A percentile compares a stretch with the other conserved stretches of the same genome.
Conservation (phyloP, 2,113 vertebrate genomes). For the Agapornis roseicollis region DNA sequence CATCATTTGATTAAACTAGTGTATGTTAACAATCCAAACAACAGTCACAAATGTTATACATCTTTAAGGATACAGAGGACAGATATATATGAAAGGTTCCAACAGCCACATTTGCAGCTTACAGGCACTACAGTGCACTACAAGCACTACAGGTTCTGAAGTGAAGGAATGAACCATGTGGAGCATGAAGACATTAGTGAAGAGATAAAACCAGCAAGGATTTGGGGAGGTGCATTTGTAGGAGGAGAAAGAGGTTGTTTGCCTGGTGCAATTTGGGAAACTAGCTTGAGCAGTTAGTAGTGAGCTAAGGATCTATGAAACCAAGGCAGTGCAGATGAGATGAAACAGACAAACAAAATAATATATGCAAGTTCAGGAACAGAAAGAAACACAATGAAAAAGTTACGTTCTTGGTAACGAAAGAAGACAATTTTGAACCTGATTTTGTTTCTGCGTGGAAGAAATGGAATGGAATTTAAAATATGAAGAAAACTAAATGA, state of each 20-base stretch:
- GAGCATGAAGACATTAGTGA: background rate
- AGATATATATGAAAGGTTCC: background rate
- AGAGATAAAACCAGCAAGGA: rapidly evolving
- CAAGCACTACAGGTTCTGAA: background rate
- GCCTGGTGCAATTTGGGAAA: background rate
- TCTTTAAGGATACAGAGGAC: background rate
- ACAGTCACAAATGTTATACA: background rate
- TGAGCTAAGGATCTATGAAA: background rate
- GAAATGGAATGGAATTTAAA: background rate
- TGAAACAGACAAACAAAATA: background rate
- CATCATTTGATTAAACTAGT: background rate
- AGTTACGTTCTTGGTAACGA: background rate
- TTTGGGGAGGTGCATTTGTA: background rate
- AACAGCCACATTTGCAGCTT: background rate
- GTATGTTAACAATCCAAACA: background rate
- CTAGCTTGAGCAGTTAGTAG: background rate
- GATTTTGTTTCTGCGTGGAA: background rate
- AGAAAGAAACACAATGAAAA: background rate
- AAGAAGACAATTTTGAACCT: background rate
- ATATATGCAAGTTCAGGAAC: background rate
- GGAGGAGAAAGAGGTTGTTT: background rate
- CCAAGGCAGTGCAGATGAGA: background rate
- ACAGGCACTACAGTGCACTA: background rate
- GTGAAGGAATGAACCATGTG: too few species aligned
- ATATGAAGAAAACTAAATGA: background rate